Evolutionary conservation across 2,888 invertebrate species (phyloP), one percentile per base, ranked within the genome.

Genomic region (Chouioia cunea): DNA sequence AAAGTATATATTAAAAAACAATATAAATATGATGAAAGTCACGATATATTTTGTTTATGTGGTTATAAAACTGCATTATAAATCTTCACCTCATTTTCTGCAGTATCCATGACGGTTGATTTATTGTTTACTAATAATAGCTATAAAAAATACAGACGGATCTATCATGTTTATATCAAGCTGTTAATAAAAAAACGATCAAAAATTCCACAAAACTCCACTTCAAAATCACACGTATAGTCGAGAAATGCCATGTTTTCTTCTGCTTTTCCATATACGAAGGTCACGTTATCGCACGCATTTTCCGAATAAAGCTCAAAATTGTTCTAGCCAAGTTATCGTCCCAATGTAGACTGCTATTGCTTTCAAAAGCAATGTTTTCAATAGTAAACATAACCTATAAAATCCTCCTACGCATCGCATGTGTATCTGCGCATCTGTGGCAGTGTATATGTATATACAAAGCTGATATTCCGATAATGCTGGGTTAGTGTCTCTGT

Each of bases 81-180:
- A 68, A 65, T 68, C 48, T 56, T 65, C 73, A 79, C 78, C 77
- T 79, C 77, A 16, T 62, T 75, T 56, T 77, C 79, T 0, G 75
- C 72, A 58, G 75, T 74, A 59, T 79, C 77, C 79, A 79, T 79
- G 6, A 16, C 58, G 44, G 2, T 50, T 46, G 22, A 10, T 64
- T 48, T 59, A 71, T 59, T 71, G 59, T 67, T 64, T 68, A 72
- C 10, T 54, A 54, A 27, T 18, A 20, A 50, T 54, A 53, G 22
- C 58, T 66, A 63, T 43, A 62, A 65, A 66, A 65, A 15, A 16
- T 14, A 57, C 18, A 50, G 27, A 43, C 16, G 36, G 10, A 36
- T 12, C 23, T 65, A 43, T 56, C 22, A 63, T 66, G 36, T 65
- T 18, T n/a, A 56, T 22, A n/a, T 12, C n/a, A 10, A 27, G 27